Conservation (phyloP, 2,888 invertebrate genomes). For the Erebia aethiops region DNA sequence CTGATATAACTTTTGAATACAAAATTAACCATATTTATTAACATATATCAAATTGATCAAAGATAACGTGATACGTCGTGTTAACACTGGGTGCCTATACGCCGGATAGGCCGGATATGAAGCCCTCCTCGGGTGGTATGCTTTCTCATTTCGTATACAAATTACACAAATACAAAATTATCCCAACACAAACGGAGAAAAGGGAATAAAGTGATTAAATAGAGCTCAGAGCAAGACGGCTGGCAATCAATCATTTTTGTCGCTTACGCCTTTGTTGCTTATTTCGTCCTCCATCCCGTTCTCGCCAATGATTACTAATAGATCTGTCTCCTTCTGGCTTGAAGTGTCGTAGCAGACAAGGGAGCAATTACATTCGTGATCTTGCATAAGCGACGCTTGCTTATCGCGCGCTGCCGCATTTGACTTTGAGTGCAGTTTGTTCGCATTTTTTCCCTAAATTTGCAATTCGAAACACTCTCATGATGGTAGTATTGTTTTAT, state of each 20-base stretch:
- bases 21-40: conserved; percentile 17
- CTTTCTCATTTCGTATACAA: conserved; percentile 80
- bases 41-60: conserved; percentile 25
- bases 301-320: conserved; percentile 48
- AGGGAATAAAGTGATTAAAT: conserved; percentile 85
- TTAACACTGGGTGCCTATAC: conserved; percentile 65
- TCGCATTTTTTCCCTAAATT: conserved; percentile 75
- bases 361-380: conserved; percentile 84
- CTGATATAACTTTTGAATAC: background rate
- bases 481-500: conserved; percentile 60
- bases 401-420: conserved; percentile 80
- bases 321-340: conserved; percentile 71
- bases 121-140: conserved; percentile 64
- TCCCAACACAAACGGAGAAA: conserved; percentile 82
- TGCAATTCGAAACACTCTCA: conserved; percentile 77
- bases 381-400: conserved; percentile 83
- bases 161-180: conserved; percentile 83
- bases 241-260: conserved; percentile 83
- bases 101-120: conserved; percentile 72
- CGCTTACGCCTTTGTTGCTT: conserved; percentile 77
- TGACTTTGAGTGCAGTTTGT: conserved; percentile 78
- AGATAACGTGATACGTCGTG: conserved; percentile 50
- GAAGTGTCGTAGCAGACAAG: conserved; percentile 82
- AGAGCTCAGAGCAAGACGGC: conserved; percentile 82
- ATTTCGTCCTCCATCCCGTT: conserved; percentile 61